These are phyloP conservation scores for Watersipora subatra DNA, from an alignment of 1,140 invertebrate genomes.

Conservation along the genomic window DNA sequence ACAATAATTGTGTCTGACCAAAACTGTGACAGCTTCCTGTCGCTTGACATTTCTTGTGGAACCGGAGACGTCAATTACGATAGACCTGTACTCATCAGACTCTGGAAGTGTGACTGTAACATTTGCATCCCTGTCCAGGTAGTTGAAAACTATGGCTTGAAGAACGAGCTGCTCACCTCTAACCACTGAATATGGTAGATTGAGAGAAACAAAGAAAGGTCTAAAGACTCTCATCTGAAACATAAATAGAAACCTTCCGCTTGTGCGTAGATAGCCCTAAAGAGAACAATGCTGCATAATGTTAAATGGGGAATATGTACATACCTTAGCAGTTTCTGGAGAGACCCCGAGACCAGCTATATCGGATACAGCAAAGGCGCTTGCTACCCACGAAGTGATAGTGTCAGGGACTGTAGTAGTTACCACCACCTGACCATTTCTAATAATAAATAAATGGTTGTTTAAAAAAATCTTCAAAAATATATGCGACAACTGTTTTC, in stretches of 20 bases:
- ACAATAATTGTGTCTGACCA: no score
- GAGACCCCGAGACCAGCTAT: conserved; percentile 69
- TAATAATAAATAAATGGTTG: conserved; percentile 7
- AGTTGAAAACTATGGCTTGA: conserved; percentile 83
- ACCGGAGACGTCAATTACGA: conserved; percentile 17
- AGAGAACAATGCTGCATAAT: not conserved
- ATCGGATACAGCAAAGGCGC: conserved; percentile 77
- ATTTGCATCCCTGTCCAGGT: conserved; percentile 59
- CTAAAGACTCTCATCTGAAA: conserved; percentile 64
- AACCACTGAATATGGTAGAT: conserved; percentile 77
- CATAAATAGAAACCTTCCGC: conserved; percentile 2
- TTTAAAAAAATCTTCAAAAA: conserved; percentile 68
- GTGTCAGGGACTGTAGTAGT: conserved; percentile 61
- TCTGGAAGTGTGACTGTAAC: conserved; percentile 25
- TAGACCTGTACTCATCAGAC: conserved; percentile 21
- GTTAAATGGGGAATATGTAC: not conserved
- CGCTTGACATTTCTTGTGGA: conserved; percentile 10
- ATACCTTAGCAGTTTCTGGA: conserved; percentile 52
- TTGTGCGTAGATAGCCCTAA: no score
- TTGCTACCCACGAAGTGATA: conserved; percentile 81
- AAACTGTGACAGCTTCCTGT: conserved; percentile 17
- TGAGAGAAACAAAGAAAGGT: conserved; percentile 70
- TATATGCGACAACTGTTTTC: conserved; percentile 59
- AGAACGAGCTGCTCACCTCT: conserved; percentile 77
- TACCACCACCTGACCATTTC: conserved; percentile 43